Evolutionary conservation across 1,140 invertebrate species (phyloP).

Genomic region (Vollenhovia emeryi): DNA sequence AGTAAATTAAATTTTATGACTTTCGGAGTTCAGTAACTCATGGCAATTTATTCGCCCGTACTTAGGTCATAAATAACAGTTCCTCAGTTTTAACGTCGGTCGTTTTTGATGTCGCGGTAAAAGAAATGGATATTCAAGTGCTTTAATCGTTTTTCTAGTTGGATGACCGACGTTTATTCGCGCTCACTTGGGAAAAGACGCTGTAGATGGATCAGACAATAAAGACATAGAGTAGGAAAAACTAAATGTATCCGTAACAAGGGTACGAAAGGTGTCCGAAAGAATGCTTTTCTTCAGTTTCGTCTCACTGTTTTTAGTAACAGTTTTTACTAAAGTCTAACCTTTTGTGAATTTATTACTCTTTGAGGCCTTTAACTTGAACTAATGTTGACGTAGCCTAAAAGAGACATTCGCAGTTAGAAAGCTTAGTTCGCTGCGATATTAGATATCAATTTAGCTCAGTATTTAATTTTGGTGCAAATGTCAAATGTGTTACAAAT

Average conservation of each 20-base stretch:
- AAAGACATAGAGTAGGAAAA: neutral
- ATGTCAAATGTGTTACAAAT: neutral
- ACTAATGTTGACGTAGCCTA: neutral
- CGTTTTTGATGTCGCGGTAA: neutral
- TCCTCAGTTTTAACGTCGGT: neutral
- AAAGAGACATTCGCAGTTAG: neutral
- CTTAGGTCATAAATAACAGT: conserved; percentile 20
- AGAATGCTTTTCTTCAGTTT: conserved; percentile 5
- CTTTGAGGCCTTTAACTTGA: neutral
- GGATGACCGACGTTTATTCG: conserved; percentile 18
- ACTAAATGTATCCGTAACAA: neutral
- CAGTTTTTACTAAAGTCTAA: no score
- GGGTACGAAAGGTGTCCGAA: conserved; percentile 8
- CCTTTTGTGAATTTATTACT: conserved; percentile 23
- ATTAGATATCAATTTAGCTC: neutral
- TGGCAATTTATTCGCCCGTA: neutral
- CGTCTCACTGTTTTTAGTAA: neutral
- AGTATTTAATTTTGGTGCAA: conserved; percentile 4
- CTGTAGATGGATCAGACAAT: neutral
- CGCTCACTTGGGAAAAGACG: neutral
- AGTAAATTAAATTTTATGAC: conserved; percentile 24
- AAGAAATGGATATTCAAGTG: conserved; percentile 20
- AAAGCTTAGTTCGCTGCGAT: conserved; percentile 4
- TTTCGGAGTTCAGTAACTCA: neutral
- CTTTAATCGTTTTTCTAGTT: conserved; percentile 39